Conservation (phyloP, 2,888 invertebrate species). For the Norana najaformis region DNA sequence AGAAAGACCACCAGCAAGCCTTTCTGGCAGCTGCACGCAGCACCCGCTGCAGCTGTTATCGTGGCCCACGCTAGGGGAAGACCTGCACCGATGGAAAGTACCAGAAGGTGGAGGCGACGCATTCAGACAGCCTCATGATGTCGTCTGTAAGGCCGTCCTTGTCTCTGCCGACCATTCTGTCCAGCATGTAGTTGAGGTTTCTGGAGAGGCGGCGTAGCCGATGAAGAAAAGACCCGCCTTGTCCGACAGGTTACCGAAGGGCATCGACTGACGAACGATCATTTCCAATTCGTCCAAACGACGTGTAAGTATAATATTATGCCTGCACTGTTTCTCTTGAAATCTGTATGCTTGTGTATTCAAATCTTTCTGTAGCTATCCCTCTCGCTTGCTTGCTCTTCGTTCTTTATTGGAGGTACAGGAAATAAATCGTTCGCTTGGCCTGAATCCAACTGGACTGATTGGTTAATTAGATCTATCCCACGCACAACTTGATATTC, state of each 20-base stretch:
- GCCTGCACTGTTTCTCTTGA: too few species aligned
- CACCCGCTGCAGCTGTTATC: too few species aligned
- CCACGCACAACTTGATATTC: neutral
- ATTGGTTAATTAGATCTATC: neutral
- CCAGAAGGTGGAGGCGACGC: slow-evolving; percentile 60
- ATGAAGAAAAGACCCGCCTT: slow-evolving; percentile 62
- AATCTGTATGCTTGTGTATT: too few species aligned
- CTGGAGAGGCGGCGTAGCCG: slow-evolving; percentile 57
- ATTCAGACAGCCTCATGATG: slow-evolving; percentile 58
- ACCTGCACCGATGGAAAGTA: too few species aligned
- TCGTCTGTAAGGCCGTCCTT: slow-evolving; percentile 56
- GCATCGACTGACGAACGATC: slow-evolving; percentile 62
- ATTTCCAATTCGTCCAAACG: too few species aligned
- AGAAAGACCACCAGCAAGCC: too few species aligned
- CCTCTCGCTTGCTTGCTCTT: neutral
- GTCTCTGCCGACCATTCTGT: slow-evolving; percentile 61
- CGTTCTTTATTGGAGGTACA: neutral
- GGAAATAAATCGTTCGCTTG: neutral
- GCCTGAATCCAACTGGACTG: neutral
- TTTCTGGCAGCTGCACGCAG: too few species aligned
- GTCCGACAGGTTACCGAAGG: slow-evolving; percentile 56
- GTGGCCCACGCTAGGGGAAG: too few species aligned
- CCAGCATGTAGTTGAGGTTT: slow-evolving; percentile 61
- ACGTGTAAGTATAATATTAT: too few species aligned
- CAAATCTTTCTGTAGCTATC: neutral